These are phyloP conservation scores for Ceriagrion tenellum DNA, from an alignment of 2,888 invertebrate genomes.

Conservation along the genomic window DNA sequence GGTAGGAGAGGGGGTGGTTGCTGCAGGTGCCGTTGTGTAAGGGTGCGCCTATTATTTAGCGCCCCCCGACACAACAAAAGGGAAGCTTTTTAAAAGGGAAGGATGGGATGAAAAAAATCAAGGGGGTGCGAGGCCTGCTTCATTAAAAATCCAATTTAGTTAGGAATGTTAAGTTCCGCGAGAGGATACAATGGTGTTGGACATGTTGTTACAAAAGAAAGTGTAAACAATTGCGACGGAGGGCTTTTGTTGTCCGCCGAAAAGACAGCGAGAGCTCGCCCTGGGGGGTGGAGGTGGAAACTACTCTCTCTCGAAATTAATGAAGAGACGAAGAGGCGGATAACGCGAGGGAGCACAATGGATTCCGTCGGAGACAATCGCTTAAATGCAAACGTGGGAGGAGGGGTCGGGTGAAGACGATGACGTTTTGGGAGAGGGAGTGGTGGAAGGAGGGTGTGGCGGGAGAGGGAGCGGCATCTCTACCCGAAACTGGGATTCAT, in stretches of 20 bases:
- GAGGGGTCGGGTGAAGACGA: neutral
- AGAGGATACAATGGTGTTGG: neutral
- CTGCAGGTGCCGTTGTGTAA: neutral
- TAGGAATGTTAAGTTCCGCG: slow-evolving; percentile 61
- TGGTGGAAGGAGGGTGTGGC: neutral
- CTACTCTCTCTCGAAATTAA: slow-evolving; percentile 45
- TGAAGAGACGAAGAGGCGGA: slow-evolving; percentile 56
- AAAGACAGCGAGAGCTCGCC: slow-evolving; percentile 47
- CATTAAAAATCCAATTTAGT: slow-evolving; percentile 68
- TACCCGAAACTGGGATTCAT: neutral
- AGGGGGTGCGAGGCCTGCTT: neutral
- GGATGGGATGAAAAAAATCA: neutral
- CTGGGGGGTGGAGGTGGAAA: neutral
- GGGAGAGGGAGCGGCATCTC: neutral
- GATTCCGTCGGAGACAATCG: slow-evolving; percentile 49
- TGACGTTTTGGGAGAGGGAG: neutral
- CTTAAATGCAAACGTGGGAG: neutral
- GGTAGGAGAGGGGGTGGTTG: neutral
- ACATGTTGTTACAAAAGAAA: slow-evolving; percentile 29
- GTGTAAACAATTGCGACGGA: slow-evolving; percentile 62
- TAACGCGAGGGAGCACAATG: slow-evolving; percentile 30
- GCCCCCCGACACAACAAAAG: slow-evolving; percentile 25
- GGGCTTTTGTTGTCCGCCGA: slow-evolving; percentile 55
- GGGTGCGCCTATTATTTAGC: slow-evolving; percentile 28
- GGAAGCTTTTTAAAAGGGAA: slow-evolving; percentile 6